Conservation (phyloP, 2,113 vertebrate species). For the Neotoma lepida region DNA sequence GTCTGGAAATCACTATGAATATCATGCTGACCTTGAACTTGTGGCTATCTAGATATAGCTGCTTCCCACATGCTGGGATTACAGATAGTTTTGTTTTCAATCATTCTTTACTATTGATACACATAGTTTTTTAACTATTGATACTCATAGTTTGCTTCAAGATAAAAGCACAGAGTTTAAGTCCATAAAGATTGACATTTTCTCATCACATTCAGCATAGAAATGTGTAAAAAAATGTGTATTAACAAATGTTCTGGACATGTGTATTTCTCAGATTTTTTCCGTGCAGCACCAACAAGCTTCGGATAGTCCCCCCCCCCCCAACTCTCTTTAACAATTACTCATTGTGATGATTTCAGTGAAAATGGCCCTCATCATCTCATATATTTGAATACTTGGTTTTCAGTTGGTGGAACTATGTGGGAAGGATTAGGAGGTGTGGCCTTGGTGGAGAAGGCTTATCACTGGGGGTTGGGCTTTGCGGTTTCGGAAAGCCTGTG, state of each 20-base stretch:
- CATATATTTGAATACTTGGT: not conserved
- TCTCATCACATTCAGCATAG: not conserved
- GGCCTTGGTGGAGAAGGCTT: not conserved
- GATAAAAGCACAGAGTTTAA: not conserved
- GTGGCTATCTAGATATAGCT: not conserved
- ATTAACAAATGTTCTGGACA: not conserved
- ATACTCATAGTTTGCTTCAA: not conserved
- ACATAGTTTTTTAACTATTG: not conserved
- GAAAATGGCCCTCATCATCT: not conserved
- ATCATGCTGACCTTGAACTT: not conserved
- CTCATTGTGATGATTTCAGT: not conserved
- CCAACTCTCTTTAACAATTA: not conserved
- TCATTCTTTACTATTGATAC: not conserved
- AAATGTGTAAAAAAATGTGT: not conserved
- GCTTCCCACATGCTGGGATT: not conserved
- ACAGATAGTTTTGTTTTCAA: not conserved
- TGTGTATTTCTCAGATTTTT: not conserved
- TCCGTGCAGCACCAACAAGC: not conserved
- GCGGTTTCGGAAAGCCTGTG: not conserved
- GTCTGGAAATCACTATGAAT: not conserved
- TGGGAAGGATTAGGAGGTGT: not conserved
- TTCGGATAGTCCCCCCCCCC: not conserved
- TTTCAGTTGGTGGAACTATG: not conserved
- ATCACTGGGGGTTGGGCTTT: too few species aligned
- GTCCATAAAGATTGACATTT: not conserved